phyloP scores from a whole-genome alignment of 2,113 vertebrate species.

The Stigmatopora argus region DNA sequence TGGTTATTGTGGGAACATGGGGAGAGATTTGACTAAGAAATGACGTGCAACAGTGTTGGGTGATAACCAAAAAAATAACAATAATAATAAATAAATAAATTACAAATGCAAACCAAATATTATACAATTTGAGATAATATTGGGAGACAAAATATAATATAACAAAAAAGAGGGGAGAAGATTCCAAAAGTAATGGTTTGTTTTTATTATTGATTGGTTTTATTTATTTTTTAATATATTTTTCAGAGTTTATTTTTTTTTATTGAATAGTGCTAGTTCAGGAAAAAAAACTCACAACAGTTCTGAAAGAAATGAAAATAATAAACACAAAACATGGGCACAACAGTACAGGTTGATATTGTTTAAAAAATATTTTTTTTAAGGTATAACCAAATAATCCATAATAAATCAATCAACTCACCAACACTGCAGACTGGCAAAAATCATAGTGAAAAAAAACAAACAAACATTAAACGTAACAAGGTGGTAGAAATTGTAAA shows the following conservation, averaged over 20 bases:
- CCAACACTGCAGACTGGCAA: not conserved
- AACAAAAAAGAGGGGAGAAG: not conserved
- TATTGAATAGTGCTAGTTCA: no score
- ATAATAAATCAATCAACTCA: no score
- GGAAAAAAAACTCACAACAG: not conserved
- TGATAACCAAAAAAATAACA: constrained; percentile 52
- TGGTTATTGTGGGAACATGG: constrained; percentile 62
- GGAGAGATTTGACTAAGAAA: constrained; percentile 65
- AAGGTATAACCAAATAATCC: not conserved
- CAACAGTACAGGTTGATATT: not conserved
- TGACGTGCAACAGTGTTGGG: constrained; percentile 64
- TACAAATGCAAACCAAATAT: not conserved
- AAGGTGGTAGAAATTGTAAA: not conserved
- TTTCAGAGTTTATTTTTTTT: no score
- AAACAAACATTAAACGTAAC: not conserved
- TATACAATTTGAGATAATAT: no score
- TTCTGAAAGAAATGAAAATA: not conserved
- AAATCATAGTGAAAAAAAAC: not conserved
- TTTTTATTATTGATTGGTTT: no score
- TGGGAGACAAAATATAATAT: not conserved
- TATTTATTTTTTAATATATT: no score
- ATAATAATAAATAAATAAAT: not conserved
- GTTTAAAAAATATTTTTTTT: no score
- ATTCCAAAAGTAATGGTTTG: no score
- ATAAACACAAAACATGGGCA: not conserved